Evolutionary conservation across 2,797 vertebrate genomes (phyloP), one percentile per base, ranked within the genome.

Genomic region (Hippoglossus hippoglossus): DNA sequence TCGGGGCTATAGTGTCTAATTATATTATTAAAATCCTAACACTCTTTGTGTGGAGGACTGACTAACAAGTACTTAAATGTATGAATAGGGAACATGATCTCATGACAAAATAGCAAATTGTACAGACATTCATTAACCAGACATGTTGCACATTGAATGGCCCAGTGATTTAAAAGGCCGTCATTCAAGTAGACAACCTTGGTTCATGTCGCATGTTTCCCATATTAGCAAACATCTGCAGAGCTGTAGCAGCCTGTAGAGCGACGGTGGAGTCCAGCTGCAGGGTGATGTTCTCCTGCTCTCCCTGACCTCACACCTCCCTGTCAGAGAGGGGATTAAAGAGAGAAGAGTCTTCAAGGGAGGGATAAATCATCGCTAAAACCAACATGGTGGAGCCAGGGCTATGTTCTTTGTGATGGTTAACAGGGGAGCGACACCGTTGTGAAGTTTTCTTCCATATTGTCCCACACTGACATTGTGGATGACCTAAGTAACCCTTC

Each of bases 111-210:
- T 28, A 13, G 7, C 22, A 71, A 44, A 36, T n/a, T 15, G 28
- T 21, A 51, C 28, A 18, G 16, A 21, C 21, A 54, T 58, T 57
- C 25, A 12, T 36, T 39, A 21, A 56, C 41, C 44, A 46, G 58
- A 63, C 70, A 57, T 56, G 7, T 16, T 18, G 5, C 8, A 77
- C 16, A 67, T 70, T 16, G 28, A 61, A 67, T 39, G 56, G 39
- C 65, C 36, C 19, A 21, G 13, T 24, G 56, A 59, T 62, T 60
- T 67, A 56, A 71, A 31, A 67, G 55, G 36, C 41, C 50, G 19
- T 56, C 28, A 61, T 67, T 71, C 65, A 76, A 41, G 57, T 7
- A 58, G 51, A 66, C 55, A 56, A n/a, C 55, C 59, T 67, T 15
- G 52, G 63, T 25, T 71, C 59, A 49, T 56, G 44, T 70, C 56